phyloP scores from a whole-genome alignment of 2,888 invertebrate species.

The Lasioglossum villosulum region DNA sequence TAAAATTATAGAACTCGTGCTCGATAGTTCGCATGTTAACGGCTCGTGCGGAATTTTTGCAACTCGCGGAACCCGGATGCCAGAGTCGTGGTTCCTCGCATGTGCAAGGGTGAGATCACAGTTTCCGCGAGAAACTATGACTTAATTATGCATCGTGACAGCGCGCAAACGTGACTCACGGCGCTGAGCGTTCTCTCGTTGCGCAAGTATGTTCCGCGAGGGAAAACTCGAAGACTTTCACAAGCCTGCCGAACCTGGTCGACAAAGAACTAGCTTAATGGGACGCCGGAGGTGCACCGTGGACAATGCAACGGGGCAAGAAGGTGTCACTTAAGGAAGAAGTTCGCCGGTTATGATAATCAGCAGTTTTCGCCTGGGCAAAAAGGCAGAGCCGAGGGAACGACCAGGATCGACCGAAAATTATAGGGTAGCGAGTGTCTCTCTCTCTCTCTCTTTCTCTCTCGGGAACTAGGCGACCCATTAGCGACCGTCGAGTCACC shows the following conservation, averaged over 20 bases:
- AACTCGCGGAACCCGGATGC: neutral
- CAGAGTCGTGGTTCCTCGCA: neutral
- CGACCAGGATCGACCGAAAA: slow-evolving; percentile 7
- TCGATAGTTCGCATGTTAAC: neutral
- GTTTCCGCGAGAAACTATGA: neutral
- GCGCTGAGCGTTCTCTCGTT: neutral
- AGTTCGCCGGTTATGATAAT: slow-evolving; percentile 59
- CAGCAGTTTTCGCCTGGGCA: slow-evolving; percentile 43
- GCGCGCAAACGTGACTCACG: slow-evolving; percentile 1
- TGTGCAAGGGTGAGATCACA: neutral
- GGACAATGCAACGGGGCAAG: slow-evolving; percentile 26
- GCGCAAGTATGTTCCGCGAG: neutral
- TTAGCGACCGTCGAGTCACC: neutral
- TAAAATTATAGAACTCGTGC: neutral
- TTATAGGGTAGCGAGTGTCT: slow-evolving; percentile 24
- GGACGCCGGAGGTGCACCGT: slow-evolving; percentile 18
- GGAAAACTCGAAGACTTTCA: slow-evolving; percentile 15
- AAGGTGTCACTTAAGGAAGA: slow-evolving; percentile 61
- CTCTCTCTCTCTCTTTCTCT: neutral
- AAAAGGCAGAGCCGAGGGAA: neutral
- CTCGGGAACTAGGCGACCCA: slow-evolving; percentile 13
- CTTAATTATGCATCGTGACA: neutral
- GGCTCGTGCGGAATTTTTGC: neutral
- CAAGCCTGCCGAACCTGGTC: slow-evolving; percentile 14
- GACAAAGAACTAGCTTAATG: slow-evolving; percentile 14